Percentiles rank a stretch among this genome's conserved stretches.
Conservation (phyloP, 2,888 invertebrate species). For the Lydus trimaculatus region DNA sequence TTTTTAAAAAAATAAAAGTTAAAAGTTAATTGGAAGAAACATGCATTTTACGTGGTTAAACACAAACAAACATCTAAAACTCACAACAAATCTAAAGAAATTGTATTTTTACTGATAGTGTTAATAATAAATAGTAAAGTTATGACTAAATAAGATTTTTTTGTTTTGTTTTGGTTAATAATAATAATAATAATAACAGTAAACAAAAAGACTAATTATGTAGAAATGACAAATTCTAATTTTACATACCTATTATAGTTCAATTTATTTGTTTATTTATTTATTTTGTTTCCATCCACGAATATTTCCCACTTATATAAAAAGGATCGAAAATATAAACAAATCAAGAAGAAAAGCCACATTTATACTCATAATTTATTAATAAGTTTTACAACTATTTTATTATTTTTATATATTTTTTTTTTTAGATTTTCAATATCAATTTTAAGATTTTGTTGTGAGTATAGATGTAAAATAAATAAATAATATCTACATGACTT, state of each 20-base stretch:
- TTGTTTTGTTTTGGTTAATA: slow-evolving; percentile 35
- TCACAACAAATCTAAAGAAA: slow-evolving; percentile 57
- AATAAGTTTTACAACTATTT: slow-evolving; percentile 54
- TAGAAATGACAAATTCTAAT: slow-evolving; percentile 7
- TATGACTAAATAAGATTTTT: slow-evolving; percentile 35
- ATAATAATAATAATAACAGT: slow-evolving; percentile 36
- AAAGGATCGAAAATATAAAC: slow-evolving; percentile 13
- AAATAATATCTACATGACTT: slow-evolving; percentile 62
- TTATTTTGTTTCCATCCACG: neutral
- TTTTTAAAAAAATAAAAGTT: slow-evolving; percentile 16
- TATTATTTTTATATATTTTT: slow-evolving; percentile 24
- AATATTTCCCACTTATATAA: slow-evolving; percentile 18
- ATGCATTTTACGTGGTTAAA: slow-evolving; percentile 25
- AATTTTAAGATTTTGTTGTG: slow-evolving; percentile 59
- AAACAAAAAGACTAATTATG: slow-evolving; percentile 25
- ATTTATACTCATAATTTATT: slow-evolving; percentile 50
- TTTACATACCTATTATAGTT: slow-evolving; percentile 49
- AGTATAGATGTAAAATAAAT: slow-evolving; percentile 61
- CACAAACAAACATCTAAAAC: slow-evolving; percentile 54
- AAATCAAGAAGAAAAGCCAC: slow-evolving; percentile 25
- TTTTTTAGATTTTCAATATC: slow-evolving; percentile 45
- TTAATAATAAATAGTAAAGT: slow-evolving; percentile 44
- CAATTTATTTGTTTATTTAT: slow-evolving; percentile 9
- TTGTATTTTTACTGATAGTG: slow-evolving; percentile 35
- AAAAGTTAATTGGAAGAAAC: slow-evolving; percentile 16